A percentile compares a stretch with the other conserved stretches of the same genome.
phyloP scores from a whole-genome alignment of 1,140 invertebrate genomes.

The Zaprionus nigranus region DNA sequence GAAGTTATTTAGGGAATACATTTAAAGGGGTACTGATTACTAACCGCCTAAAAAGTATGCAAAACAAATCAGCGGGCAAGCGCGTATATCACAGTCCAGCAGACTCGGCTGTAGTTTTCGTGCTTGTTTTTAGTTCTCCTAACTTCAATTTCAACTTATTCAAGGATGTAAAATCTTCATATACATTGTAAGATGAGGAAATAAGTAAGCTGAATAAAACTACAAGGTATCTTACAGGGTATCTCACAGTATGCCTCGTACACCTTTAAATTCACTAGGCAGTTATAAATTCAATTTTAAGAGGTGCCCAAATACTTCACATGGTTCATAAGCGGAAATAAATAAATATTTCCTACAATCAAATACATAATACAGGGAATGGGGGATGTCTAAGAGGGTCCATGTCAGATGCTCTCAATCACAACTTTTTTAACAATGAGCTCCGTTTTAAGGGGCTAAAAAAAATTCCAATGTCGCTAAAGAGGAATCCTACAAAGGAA shows the following conservation, averaged over 20 bases:
- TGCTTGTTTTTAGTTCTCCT: too few relatives aligned
- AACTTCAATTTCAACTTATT: too few relatives aligned
- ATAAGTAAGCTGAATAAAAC: too few relatives aligned
- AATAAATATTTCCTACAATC: not conserved
- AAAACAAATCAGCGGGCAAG: too few relatives aligned
- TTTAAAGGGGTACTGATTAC: too few relatives aligned
- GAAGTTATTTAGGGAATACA: too few relatives aligned
- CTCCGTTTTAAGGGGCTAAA: slow-evolving; percentile 10
- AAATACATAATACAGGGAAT: not conserved
- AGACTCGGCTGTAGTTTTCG: too few relatives aligned
- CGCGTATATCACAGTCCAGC: too few relatives aligned
- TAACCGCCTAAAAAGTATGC: too few relatives aligned
- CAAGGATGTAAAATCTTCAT: too few relatives aligned
- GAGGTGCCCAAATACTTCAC: not conserved
- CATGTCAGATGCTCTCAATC: slow-evolving; percentile 11
- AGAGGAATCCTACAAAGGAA: slow-evolving; percentile 63
- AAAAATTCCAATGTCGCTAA: slow-evolving; percentile 22
- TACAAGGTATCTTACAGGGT: not conserved
- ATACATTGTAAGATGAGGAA: too few relatives aligned
- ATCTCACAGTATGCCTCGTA: not conserved
- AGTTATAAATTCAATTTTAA: not conserved
- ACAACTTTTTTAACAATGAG: slow-evolving; percentile 20
- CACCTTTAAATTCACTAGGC: not conserved
- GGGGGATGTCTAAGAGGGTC: not conserved
- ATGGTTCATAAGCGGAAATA: not conserved